These are phyloP conservation scores for Serripes groenlandicus DNA, from an alignment of 2,888 invertebrate genomes.

Conservation along the genomic window DNA sequence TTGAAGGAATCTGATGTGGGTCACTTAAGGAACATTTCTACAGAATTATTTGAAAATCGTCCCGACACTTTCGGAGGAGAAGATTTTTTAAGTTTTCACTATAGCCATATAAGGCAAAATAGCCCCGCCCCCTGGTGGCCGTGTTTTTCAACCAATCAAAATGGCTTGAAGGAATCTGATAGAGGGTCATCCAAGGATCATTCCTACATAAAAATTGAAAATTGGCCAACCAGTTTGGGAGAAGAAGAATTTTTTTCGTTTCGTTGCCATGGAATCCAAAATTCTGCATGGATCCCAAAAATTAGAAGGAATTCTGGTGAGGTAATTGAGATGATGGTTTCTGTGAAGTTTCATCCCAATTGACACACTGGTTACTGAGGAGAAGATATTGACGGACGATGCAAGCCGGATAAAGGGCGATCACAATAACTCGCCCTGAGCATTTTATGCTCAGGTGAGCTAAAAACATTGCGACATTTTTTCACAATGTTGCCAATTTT, in stretches of 20 bases:
- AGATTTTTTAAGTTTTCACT: no score
- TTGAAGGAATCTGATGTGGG: no score
- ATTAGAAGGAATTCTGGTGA: not conserved
- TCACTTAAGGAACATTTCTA: no score
- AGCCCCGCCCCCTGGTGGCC: no score
- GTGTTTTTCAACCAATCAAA: no score
- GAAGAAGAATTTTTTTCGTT: not conserved
- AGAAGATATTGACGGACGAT: slow-evolving; percentile 13
- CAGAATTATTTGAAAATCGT: no score
- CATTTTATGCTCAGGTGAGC: slow-evolving; percentile 10
- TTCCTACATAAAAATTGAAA: no score
- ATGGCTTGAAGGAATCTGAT: no score
- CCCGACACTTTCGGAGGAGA: no score
- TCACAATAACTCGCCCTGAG: slow-evolving; percentile 13
- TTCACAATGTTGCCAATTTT: not conserved
- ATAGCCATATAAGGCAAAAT: no score
- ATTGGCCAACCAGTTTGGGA: no score
- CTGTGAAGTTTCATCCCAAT: not conserved
- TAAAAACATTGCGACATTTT: not conserved
- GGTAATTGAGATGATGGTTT: not conserved
- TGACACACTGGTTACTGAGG: not conserved
- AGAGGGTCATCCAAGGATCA: no score
- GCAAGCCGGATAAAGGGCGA: not conserved
- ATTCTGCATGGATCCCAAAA: not conserved
- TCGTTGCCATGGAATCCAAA: not conserved